Evolutionary conservation across 64 coral and sea anemone species (phyloP), one percentile per base, ranked within the genome.

Genomic region (Exaiptasia diaphana): DNA sequence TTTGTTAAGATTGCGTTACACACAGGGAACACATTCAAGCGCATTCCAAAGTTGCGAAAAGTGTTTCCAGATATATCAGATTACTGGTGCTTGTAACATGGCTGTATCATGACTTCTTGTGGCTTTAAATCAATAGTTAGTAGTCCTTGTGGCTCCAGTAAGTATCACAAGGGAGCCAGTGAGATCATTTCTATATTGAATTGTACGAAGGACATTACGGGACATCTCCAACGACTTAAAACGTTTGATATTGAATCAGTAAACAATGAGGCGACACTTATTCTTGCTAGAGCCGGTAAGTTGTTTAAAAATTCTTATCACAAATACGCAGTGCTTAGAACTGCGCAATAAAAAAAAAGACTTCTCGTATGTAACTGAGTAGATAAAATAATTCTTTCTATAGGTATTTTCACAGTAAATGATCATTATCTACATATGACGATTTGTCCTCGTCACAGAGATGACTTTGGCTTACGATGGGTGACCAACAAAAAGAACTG

Each of bases 251-350:
- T 37, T 36, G 74, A 77, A 46, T 74, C 71, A n/a, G 50, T 77
- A 37, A 77, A 77, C 27, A 57, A 57, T 57, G 53, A 77, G 31
- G 74, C 74, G 32, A 77, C 74, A n/a, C 50, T 77, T 40, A 77
- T 77, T 77, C 74, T 77, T 9, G 74, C 74, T 57, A 30, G 74
- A 29, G 74, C 74, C 27, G 74, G 74, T 77, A 77, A 77, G 74
- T 77, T 49, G 28, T 35, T 76, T 53, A 29, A n/a, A n/a, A n/a
- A n/a, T 18, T 41, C 68, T 46, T 72, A 40, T 72, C 35, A 24
- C 68, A 72, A 49, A 21, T 27, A 3, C 31, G 13, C 22, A 4
- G 55, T 59, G n/a, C n/a, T n/a, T n/a, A n/a, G n/a, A n/a, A n/a
- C n/a, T n/a, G n/a, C n/a, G n/a, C n/a, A n/a, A n/a, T n/a, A n/a